Evolutionary conservation across 2,888 invertebrate genomes (phyloP), one percentile per base, ranked within the genome.

Genomic region (Poecilus cupreus): DNA sequence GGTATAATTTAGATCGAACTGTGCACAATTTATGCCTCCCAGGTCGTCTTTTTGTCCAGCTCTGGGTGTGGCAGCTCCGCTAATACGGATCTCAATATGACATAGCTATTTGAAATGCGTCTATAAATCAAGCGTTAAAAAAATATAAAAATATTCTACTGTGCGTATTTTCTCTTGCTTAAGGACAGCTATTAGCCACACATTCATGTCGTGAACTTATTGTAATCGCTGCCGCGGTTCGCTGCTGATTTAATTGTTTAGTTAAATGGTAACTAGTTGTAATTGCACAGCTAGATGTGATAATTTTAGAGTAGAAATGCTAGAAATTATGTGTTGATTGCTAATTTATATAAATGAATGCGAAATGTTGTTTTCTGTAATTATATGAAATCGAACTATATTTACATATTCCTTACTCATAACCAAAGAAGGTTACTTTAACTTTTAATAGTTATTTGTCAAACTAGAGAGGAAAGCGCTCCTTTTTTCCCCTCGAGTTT

Each of bases 281-380:
- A 60, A 60, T 60, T 60, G 60, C 60, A 60, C 26, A 60, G 11
- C n/a, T 60, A 60, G 3, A 60, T 26, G 60, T 60, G 60, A 60
- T 60, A 60, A 60, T 60, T 60, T 26, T 24, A 60, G 60, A 26
- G 22, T 60, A 60, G 3, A 43, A 26, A 13, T 60, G 24, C 11
- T 10, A 5, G 60, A 26, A 60, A 60, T 60, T 60, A 60, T 60
- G 22, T 60, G 54, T 22, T 54, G 22, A 54, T 60, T 60, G 60
- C 60, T 60, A 60, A 60, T 60, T 60, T 26, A 60, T 60, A 60
- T 60, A 60, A 60, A 26, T 60, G 60, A 26, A 26, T 26, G 60
- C 60, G 60, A 60, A 54, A 60, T 24, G 60, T 60, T 60, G 60
- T 60, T 60, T 60, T 13, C 24, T 60, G 5, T 60, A 60, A 60